Evolutionary conservation across 1,140 invertebrate genomes (phyloP).

Genomic region (Drosophila subpulchrella): DNA sequence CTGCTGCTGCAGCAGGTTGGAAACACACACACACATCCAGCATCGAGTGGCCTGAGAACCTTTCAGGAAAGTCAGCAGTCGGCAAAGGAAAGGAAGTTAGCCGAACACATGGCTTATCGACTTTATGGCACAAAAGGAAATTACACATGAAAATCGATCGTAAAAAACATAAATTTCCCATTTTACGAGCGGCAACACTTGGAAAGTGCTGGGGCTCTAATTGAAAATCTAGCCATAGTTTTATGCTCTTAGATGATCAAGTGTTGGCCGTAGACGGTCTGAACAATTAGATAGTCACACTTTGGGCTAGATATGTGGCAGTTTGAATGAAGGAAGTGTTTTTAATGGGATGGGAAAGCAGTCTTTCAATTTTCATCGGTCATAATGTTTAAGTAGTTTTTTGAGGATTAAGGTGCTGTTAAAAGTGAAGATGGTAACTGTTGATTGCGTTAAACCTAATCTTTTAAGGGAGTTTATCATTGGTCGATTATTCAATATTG

Average conservation of each 20-base stretch:
- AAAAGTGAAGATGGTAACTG: neutral
- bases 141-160: conserved; percentile 49
- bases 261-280: conserved; percentile 16
- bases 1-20: conserved; percentile 42
- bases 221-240: conserved; percentile 42
- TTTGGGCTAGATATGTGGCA: conserved; percentile 4
- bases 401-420: neutral
- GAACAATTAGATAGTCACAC: conserved; percentile 54
- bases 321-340: conserved; percentile 11
- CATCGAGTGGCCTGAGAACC: conserved; percentile 52
- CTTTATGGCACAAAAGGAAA: conserved; percentile 58
- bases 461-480: no score
- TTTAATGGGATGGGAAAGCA: conserved; percentile 6
- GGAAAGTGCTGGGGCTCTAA: conserved; percentile 18
- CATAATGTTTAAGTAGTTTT: conserved; percentile 1
- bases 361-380: neutral
- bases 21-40: conserved; percentile 2
- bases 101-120: conserved; percentile 43
- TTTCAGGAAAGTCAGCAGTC: conserved; percentile 22
- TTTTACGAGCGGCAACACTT: conserved; percentile 46
- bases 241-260: conserved; percentile 12
- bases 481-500: no score
- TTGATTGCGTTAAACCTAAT: no score
- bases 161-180: conserved; percentile 55
- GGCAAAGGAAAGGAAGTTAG: conserved; percentile 59